Conservation (phyloP, 2,113 vertebrate species). For the Fulmarus glacialis region DNA sequence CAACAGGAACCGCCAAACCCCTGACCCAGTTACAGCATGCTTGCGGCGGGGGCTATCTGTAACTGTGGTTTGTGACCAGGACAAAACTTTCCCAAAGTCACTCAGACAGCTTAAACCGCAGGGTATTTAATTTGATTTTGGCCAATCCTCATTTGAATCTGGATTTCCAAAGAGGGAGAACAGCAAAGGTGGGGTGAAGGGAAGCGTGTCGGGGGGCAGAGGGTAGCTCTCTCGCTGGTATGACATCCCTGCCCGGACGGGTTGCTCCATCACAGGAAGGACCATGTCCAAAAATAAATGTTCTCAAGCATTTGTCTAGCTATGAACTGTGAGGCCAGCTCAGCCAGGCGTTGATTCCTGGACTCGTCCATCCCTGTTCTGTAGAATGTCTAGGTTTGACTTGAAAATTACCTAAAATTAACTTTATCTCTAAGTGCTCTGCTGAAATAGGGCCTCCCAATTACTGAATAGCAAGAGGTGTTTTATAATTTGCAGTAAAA, state of each 20-base stretch:
- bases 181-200: background rate
- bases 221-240: background rate
- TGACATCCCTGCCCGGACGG: background rate
- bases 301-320: background rate
- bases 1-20: background rate
- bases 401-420: background rate
- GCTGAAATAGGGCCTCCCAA: background rate
- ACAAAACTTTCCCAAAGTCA: background rate
- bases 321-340: background rate
- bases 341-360: background rate
- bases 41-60: background rate
- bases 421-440: background rate
- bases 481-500: background rate
- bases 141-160: background rate
- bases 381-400: background rate
- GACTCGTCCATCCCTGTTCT: background rate
- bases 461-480: background rate
- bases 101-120: background rate
- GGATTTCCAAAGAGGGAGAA: background rate
- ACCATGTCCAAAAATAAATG: background rate
- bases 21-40: conserved; percentile 4
- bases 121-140: background rate
- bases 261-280: background rate
- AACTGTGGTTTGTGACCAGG: background rate
- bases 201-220: background rate